phyloP scores from a whole-genome alignment of 2,113 vertebrate genomes.

The Opisthocomus hoazin region DNA sequence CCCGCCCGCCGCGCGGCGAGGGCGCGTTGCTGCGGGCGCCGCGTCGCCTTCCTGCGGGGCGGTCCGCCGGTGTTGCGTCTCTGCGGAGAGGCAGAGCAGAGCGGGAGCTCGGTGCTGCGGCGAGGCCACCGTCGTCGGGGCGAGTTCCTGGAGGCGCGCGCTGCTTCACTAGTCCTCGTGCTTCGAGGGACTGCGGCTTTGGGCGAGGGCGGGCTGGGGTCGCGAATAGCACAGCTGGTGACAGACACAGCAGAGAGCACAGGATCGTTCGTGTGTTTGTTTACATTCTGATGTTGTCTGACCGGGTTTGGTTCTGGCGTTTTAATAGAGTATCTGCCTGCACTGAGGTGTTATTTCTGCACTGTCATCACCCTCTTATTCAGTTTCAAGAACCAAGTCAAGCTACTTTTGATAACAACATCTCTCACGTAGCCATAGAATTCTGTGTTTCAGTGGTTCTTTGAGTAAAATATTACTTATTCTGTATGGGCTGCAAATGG shows the following conservation, averaged over 20 bases:
- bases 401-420: not conserved
- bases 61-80: too few species aligned
- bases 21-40: not conserved
- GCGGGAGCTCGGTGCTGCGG: not conserved
- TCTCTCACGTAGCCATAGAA: fast-evolving
- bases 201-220: fast-evolving
- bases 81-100: not conserved
- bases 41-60: not conserved
- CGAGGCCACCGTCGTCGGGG: not conserved
- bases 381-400: not conserved
- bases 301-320: not conserved
- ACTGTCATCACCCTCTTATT: not conserved
- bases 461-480: not conserved
- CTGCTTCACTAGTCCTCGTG: not conserved
- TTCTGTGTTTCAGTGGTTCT: not conserved
- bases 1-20: not conserved
- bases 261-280: too few species aligned
- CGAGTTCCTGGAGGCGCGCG: not conserved
- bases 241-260: fast-evolving
- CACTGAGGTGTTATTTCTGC: not conserved
- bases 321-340: not conserved
- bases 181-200: fast-evolving
- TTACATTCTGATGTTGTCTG: not conserved
- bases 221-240: too few species aligned
- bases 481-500: not conserved